Base-by-base conservation (phyloP, 2,888 invertebrate genomes). In the Bellardia pandia region DNA sequence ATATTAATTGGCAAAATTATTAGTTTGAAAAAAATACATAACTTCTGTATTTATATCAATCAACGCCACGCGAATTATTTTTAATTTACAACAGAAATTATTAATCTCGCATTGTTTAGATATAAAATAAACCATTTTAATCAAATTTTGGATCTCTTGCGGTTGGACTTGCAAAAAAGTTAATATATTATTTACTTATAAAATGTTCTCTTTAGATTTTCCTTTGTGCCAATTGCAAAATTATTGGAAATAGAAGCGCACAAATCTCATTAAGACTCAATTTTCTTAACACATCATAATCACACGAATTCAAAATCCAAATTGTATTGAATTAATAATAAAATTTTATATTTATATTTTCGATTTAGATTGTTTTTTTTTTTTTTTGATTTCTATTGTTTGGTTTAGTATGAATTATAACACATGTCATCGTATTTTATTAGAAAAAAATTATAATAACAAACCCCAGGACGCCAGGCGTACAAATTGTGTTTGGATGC, bases 381-480 rank as follows among this genome's bases (percentile, higher is more conserved):
- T 58, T 75, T 37, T 2, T 40, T 8, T 11, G 30, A 1, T 58
- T 48, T 48, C 16, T 23, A 23, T 14, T 30, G 23, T 30, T 40
- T 56, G 53, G 23, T 53, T 64, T 58, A n/a, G 4, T n/a, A n/a
- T 30, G 16, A 69, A 60, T 75, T 69, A 48, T 51, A 75, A 42
- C 82, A 75, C 82, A 75, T 82, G 82, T 76, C 75, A 68, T 82
- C 23, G 60, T 53, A 62, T 79, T 71, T 60, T 40, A 53, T 72
- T 7, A 8, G 14, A 14, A 30, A 42, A 60, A 5, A 30, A 33
- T 8, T n/a, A 64, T 9, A 45, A 40, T 30, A 58, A 68, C 45
- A 56, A 78, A n/a, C 14, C 64, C 16, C 53, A 40, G 56, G 45
- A 56, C 77, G 68, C 58, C 56, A 58, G 56, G 16, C 6, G 14